Evolutionary conservation across 2,888 invertebrate species (phyloP).

Genomic region (Nesidiocoris tenuis): DNA sequence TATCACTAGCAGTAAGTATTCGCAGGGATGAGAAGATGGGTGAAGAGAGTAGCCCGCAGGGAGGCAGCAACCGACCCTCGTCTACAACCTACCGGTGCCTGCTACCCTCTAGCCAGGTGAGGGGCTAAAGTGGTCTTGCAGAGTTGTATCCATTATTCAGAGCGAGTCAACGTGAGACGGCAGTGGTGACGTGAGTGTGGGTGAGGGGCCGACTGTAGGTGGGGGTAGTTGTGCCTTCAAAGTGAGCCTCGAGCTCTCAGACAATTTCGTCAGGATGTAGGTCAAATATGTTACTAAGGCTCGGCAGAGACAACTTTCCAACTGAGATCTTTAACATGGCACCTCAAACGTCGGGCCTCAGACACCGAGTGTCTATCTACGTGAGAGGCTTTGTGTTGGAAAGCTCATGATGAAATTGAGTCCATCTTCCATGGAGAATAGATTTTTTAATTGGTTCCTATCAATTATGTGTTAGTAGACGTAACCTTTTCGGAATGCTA

Average conservation of each 20-base stretch:
- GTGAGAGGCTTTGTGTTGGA: too few species aligned
- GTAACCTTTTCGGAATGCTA: too few species aligned
- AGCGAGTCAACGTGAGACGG: conserved; percentile 19
- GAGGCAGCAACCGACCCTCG: background rate
- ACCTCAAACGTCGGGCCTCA: too few species aligned
- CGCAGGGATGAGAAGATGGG: background rate
- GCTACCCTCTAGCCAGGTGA: background rate
- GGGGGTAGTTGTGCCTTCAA: too few species aligned
- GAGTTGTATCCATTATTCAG: conserved; percentile 27
- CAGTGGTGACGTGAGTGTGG: background rate
- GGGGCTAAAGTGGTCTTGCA: conserved; percentile 18
- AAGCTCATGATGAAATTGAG: too few species aligned
- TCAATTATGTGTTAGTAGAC: too few species aligned
- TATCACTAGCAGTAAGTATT: conserved; percentile 9
- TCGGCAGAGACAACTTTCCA: background rate
- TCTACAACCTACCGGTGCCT: background rate
- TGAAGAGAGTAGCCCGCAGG: background rate
- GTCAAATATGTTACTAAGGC: conserved; percentile 16
- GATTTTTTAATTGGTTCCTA: too few species aligned
- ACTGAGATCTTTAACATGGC: background rate
- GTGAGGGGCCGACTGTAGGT: too few species aligned
- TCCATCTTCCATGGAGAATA: too few species aligned
- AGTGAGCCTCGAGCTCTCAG: conserved; percentile 4
- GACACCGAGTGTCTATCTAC: too few species aligned
- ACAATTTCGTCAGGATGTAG: conserved; percentile 22